Conservation (phyloP, 1,140 invertebrate genomes). For the Cherax quadricarinatus region DNA sequence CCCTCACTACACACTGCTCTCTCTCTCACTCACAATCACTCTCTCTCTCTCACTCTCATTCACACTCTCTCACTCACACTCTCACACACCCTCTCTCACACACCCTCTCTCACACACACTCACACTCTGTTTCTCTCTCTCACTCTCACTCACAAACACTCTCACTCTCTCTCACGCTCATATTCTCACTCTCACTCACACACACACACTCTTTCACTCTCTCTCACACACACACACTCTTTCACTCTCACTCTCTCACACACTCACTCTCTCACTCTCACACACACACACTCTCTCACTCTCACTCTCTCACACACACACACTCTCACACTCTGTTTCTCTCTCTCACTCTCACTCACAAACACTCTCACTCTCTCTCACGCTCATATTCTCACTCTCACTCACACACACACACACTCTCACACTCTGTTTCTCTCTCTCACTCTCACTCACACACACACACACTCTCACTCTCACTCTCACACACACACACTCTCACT, state of each 20-base stretch:
- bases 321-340: background rate
- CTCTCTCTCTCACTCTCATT: background rate
- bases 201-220: conserved; percentile 3
- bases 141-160: background rate
- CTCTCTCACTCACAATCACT: background rate
- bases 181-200: conserved; percentile 3
- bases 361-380: background rate
- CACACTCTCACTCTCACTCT: conserved; percentile 1
- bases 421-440: conserved; percentile 6
- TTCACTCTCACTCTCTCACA: conserved; percentile 8
- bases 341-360: background rate
- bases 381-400: background rate
- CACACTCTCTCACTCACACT: conserved; percentile 17
- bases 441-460: conserved; percentile 17
- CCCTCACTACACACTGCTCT: too few species aligned
- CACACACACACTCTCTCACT: conserved; percentile 13
- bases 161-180: background rate
- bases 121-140: background rate
- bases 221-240: background rate
- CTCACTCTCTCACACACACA: conserved; percentile 7
- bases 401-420: conserved; percentile 9
- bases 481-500: background rate
- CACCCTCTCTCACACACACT: conserved; percentile 1
- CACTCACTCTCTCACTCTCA: background rate
- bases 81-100: conserved; percentile 27